A percentile compares a stretch with the other conserved stretches of the same genome.
These are phyloP conservation scores for Euwallacea fornicatus DNA, from an alignment of 1,140 invertebrate genomes.

Conservation along the genomic window DNA sequence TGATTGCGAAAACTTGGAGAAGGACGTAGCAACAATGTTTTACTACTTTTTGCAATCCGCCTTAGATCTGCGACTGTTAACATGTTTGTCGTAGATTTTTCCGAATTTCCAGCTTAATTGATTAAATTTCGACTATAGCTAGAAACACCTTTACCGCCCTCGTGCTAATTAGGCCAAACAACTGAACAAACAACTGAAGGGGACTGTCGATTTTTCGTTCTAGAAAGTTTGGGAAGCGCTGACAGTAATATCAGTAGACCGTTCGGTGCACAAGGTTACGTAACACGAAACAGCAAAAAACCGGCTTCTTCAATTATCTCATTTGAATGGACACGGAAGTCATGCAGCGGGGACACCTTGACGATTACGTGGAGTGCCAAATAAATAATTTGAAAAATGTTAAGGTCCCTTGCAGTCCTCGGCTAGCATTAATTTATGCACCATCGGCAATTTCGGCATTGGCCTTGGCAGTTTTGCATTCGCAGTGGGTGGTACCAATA, in stretches of 20 bases:
- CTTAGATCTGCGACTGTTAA: too few species aligned
- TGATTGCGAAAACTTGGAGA: constrained; percentile 4
- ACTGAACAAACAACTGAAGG: too few species aligned
- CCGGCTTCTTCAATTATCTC: neutral
- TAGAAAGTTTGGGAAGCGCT: too few species aligned
- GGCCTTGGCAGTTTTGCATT: neutral
- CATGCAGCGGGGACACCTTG: neutral
- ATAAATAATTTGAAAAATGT: neutral
- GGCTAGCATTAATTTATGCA: neutral
- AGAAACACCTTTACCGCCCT: too few species aligned
- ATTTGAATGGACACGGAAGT: neutral
- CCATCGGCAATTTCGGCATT: neutral
- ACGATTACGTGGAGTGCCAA: neutral
- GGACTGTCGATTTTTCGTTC: too few species aligned
- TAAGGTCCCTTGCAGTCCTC: neutral
- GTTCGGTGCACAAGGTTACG: neutral
- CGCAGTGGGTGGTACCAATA: too few species aligned
- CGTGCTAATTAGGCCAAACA: too few species aligned
- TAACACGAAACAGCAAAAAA: neutral
- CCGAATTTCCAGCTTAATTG: too few species aligned
- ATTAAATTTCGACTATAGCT: too few species aligned
- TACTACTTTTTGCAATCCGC: neutral
- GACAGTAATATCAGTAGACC: neutral
- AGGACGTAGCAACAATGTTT: constrained; percentile 5
- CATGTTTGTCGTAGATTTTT: too few species aligned